A percentile compares a stretch with the other conserved stretches of the same genome.
phyloP scores from a whole-genome alignment of 2,888 invertebrate species.

The Oligia strigilis region DNA sequence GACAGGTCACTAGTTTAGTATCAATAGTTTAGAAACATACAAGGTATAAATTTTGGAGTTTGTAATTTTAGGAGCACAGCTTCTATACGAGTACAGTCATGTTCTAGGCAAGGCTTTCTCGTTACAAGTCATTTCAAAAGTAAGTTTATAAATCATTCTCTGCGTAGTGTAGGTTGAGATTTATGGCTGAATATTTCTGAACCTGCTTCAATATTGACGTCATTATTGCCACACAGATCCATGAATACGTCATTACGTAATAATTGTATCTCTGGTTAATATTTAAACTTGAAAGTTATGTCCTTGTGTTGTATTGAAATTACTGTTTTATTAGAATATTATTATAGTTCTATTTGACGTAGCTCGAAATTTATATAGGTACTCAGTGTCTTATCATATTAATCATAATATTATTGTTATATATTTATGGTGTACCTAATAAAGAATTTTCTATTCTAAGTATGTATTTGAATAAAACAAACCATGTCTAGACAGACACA shows the following conservation, averaged over 20 bases:
- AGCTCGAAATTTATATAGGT: background rate
- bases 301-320: slow-evolving; percentile 18
- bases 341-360: background rate
- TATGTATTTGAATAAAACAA: slow-evolving; percentile 32
- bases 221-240: slow-evolving; percentile 38
- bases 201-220: slow-evolving; percentile 50
- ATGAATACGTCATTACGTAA: too few relatives aligned
- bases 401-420: background rate
- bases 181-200: slow-evolving; percentile 51
- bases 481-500: background rate
- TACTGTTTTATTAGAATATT: slow-evolving; percentile 11
- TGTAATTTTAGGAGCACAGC: slow-evolving; percentile 2
- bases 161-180: slow-evolving; percentile 48
- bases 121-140: slow-evolving; percentile 48
- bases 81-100: slow-evolving; percentile 8
- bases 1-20: background rate
- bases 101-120: slow-evolving; percentile 37
- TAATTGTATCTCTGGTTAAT: too few relatives aligned
- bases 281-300: slow-evolving; percentile 4
- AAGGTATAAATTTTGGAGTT: background rate
- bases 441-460: background rate
- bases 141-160: slow-evolving; percentile 50
- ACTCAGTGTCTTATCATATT: background rate
- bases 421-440: too few relatives aligned
- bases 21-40: background rate